These are phyloP conservation scores for Paraescarpia echinospica DNA, from an alignment of 1,140 invertebrate species.

Conservation along the genomic window DNA sequence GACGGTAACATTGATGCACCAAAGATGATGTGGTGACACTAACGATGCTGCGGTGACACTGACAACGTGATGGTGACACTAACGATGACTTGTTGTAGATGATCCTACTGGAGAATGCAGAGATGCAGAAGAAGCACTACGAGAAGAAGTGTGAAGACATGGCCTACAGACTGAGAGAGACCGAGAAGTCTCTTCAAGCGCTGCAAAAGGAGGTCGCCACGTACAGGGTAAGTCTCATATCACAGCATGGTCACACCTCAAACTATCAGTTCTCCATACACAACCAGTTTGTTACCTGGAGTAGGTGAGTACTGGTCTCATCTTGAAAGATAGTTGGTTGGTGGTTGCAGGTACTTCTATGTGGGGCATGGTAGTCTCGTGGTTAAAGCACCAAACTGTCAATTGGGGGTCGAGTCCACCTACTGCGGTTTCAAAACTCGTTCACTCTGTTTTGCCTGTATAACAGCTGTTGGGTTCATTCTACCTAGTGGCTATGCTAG, in stretches of 20 bases:
- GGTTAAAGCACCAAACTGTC: no score
- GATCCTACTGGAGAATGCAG: slow-evolving; percentile 77
- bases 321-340: no score
- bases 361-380: no score
- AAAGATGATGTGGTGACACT: no score
- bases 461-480: no score
- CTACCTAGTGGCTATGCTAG: no score
- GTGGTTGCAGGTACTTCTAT: no score
- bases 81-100: slow-evolving; percentile 64
- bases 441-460: no score
- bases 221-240: slow-evolving; percentile 62
- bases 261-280: background rate
- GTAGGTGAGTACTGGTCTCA: no score
- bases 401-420: no score
- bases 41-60: background rate
- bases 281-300: background rate
- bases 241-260: background rate
- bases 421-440: no score
- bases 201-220: slow-evolving; percentile 72
- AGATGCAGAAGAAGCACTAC: slow-evolving; percentile 69
- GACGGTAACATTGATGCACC: no score
- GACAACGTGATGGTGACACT: background rate
- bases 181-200: slow-evolving; percentile 68
- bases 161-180: slow-evolving; percentile 69
- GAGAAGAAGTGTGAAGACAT: slow-evolving; percentile 75